phyloP scores from a whole-genome alignment of 2,888 invertebrate species.

The Hetaerina titia region DNA sequence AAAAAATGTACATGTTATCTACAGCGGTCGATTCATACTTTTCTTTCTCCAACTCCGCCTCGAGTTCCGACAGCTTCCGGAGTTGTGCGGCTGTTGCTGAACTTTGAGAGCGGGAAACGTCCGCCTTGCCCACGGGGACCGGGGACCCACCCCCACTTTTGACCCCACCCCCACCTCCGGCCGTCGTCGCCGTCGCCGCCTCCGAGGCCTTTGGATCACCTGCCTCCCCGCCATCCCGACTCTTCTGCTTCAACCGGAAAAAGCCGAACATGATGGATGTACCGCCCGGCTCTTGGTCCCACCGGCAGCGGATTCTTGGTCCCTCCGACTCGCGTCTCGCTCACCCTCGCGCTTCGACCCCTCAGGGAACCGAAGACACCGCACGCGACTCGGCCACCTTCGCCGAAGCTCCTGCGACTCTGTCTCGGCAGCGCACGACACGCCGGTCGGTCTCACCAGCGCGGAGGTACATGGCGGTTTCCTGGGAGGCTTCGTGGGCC shows the following conservation, averaged over 20 bases:
- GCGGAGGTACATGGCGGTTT: not conserved
- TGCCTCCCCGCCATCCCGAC: not conserved
- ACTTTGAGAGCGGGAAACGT: not conserved
- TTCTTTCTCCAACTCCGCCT: slow-evolving; percentile 24
- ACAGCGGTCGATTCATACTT: not conserved
- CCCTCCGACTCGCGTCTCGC: not conserved
- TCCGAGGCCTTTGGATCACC: not conserved
- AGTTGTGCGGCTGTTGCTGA: not conserved
- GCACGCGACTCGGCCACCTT: not conserved
- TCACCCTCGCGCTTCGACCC: not conserved
- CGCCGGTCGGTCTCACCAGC: not conserved
- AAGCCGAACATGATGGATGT: not conserved
- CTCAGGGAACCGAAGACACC: not conserved
- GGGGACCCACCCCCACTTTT: not conserved
- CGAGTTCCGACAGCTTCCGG: slow-evolving; percentile 25
- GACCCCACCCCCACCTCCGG: not conserved
- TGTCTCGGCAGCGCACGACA: not conserved
- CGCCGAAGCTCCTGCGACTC: not conserved
- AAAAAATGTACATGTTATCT: not conserved
- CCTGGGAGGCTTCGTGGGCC: not conserved
- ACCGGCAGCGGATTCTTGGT: not conserved
- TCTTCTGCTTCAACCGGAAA: slow-evolving; percentile 40
- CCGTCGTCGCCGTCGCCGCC: not conserved
- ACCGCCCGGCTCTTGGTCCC: not conserved
- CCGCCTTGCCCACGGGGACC: not conserved